Evolutionary conservation across 2,797 vertebrate species (phyloP).

Genomic region (Neopelma chrysocephalum): DNA sequence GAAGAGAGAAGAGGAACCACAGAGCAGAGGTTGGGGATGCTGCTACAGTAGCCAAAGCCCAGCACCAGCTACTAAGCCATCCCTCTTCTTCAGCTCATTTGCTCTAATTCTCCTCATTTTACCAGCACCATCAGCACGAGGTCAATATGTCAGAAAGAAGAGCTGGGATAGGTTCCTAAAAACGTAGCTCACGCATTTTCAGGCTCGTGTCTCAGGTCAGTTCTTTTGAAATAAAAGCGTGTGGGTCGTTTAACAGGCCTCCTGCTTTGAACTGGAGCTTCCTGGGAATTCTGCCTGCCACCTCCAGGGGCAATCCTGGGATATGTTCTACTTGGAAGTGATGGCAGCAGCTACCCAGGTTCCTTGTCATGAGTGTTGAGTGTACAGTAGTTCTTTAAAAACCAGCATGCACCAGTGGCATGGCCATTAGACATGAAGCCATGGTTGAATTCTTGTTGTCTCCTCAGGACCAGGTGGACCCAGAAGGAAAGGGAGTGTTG

Average conservation of each 20-base stretch:
- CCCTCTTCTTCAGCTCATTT: background rate
- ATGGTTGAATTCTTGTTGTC: background rate
- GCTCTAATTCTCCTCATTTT: conserved; percentile 11
- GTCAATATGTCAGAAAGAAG: background rate
- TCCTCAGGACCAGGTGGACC: background rate
- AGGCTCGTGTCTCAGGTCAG: background rate
- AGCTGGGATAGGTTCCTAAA: background rate
- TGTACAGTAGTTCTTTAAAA: background rate
- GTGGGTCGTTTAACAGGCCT: background rate
- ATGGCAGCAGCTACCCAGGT: background rate
- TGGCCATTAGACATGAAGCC: background rate
- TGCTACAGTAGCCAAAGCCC: background rate
- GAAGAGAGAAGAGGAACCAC: conserved; percentile 7
- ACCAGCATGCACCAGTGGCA: conserved; percentile 46
- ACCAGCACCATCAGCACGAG: conserved; percentile 39
- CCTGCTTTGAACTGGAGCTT: background rate
- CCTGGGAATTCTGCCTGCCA: background rate
- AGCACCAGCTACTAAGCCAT: background rate
- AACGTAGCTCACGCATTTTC: background rate
- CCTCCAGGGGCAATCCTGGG: background rate
- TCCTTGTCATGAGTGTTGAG: background rate
- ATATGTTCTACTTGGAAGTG: background rate
- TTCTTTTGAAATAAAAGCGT: background rate
- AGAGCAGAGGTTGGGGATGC: background rate
- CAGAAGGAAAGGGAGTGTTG: background rate